Evolutionary conservation across 2,888 invertebrate genomes (phyloP), one percentile per base, ranked within the genome.

Genomic region (Lymantria monacha): DNA sequence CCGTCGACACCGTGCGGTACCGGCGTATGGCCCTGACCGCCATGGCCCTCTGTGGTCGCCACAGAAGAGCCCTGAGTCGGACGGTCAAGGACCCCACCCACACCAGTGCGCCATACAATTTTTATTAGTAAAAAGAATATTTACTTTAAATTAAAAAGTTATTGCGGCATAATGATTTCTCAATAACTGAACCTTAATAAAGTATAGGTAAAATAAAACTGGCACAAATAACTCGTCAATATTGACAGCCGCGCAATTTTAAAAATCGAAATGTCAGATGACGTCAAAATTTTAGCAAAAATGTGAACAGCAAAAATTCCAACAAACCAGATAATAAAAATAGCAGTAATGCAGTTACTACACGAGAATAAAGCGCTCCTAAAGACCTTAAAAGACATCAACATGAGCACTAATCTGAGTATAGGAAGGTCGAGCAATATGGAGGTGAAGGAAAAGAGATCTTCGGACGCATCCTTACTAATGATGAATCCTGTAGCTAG

Each of bases 401-500:
- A 66, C 53, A 72, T 80, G 66, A 80, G 57, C 55, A 63, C 73
- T 22, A 74, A 69, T 42, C 62, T 76, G 48, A 58, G 47, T 48
- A 14, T 57, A 44, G 48, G 59, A 50, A n/a, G 47, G 44, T 73
- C 81, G 1, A 78, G 80, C 44, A 79, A 74, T 52, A 68, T 82
- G 49, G 86, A 85, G 47, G 77, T 85, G 44, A 89, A 87, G 52
- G 87, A 87, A 60, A 86, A 83, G 55, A 69, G 69, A 53, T 86
- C 87, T 3, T 90, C 90, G 0, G 72, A 81, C 47, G 77, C 74
- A 1, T 86, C 87, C 1, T 59, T 88, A 44, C 63, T 80, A 52
- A 55, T 79, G 43, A 88, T 89, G 88, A 87, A 89, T 49, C 88
- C 88, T 0, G 91, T 91, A 36, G 89, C 89, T 0, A 91, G 91